These are phyloP conservation scores for Orthonyx spaldingii DNA, from an alignment of 2,113 vertebrate genomes.

Conservation along the genomic window DNA sequence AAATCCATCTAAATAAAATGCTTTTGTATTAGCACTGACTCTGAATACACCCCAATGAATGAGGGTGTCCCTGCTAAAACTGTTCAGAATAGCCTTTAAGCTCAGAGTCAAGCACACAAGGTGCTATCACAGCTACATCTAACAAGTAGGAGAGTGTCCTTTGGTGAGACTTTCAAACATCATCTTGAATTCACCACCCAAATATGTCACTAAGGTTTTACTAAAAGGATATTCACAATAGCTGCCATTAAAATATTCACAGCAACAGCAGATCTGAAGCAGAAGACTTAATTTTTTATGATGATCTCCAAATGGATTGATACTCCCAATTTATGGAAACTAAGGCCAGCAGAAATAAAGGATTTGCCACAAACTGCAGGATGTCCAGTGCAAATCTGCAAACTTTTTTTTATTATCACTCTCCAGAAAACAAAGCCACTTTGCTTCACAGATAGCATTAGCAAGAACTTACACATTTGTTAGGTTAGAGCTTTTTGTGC, in stretches of 20 bases:
- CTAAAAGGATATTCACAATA: neutral
- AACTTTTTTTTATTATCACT: neutral
- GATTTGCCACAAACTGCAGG: neutral
- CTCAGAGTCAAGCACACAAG: neutral
- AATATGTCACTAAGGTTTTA: neutral
- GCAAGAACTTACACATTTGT: neutral
- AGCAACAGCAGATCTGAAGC: neutral
- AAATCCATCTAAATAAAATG: neutral
- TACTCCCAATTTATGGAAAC: neutral
- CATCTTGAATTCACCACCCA: neutral
- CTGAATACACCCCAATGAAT: neutral
- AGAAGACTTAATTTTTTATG: neutral
- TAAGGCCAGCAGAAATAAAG: neutral
- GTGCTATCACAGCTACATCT: neutral
- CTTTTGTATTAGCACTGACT: neutral
- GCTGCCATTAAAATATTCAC: neutral
- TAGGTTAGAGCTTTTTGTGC: neutral
- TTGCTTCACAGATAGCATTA: neutral
- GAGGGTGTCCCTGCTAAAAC: neutral
- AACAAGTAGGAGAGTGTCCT: accelerated
- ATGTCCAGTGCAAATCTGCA: neutral
- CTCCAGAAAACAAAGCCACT: neutral
- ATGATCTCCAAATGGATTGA: neutral
- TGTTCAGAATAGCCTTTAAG: neutral
- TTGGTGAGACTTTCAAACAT: neutral